Evolutionary conservation across 1,140 invertebrate species (phyloP).

Genomic region (Plectrocnemia conspersa): DNA sequence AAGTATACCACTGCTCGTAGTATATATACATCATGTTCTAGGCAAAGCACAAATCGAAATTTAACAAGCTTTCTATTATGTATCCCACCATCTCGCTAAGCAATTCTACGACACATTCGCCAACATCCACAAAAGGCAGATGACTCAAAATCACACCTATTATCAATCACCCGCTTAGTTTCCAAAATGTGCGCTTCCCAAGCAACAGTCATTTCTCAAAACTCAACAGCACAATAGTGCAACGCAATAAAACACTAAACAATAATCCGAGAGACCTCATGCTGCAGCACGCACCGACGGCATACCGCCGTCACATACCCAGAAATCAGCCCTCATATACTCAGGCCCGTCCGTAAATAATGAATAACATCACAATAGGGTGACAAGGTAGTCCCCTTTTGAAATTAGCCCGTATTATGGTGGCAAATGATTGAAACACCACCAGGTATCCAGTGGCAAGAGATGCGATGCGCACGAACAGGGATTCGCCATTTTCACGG

Average conservation of each 20-base stretch:
- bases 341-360: neutral
- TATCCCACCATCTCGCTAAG: too few relatives aligned
- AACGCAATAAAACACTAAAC: constrained; percentile 21
- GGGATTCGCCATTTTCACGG: constrained; percentile 15
- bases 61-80: too few relatives aligned
- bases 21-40: too few relatives aligned
- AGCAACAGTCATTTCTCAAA: neutral
- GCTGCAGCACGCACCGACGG: constrained; percentile 21
- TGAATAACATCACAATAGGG: constrained; percentile 8
- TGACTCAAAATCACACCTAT: neutral
- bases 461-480: neutral
- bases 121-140: too few relatives aligned
- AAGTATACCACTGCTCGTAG: too few relatives aligned
- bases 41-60: too few relatives aligned
- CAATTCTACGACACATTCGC: too few relatives aligned
- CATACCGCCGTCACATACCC: constrained; percentile 4
- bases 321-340: constrained; percentile 3
- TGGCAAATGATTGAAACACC: neutral
- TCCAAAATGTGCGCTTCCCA: neutral
- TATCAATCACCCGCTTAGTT: constrained; percentile 9
- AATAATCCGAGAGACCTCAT: constrained; percentile 20
- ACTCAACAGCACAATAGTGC: constrained; percentile 3
- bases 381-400: constrained; percentile 3
- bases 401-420: constrained; percentile 17
- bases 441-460: constrained; percentile 3